These are phyloP conservation scores for Drosophila orena DNA, from an alignment of 1,140 invertebrate genomes.

Conservation along the genomic window DNA sequence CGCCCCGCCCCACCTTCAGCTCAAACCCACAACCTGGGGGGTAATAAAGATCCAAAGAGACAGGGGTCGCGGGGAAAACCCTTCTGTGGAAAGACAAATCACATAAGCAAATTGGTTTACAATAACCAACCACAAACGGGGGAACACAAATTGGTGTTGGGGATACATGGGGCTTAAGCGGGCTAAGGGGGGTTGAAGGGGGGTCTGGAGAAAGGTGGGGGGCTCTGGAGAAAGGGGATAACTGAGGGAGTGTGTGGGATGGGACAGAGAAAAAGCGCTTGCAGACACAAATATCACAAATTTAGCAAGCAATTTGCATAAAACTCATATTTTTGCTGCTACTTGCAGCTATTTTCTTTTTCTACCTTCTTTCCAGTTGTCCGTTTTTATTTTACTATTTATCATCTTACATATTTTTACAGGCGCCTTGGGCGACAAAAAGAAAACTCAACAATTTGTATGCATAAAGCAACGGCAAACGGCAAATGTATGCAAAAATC, in stretches of 20 bases:
- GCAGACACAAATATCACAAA: slow-evolving; percentile 75
- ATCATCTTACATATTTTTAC: slow-evolving; percentile 15
- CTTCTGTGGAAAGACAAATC: slow-evolving; percentile 69
- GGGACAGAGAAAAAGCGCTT: slow-evolving; percentile 54
- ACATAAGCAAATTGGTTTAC: slow-evolving; percentile 79
- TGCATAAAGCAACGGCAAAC: slow-evolving; percentile 51
- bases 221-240: not conserved
- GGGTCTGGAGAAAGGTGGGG: not conserved
- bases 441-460: slow-evolving; percentile 66
- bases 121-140: slow-evolving; percentile 64
- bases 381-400: slow-evolving; percentile 34
- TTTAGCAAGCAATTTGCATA: slow-evolving; percentile 80
- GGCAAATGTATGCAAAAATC: slow-evolving; percentile 32
- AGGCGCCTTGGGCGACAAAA: slow-evolving; percentile 32
- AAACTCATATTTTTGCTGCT: slow-evolving; percentile 74
- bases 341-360: slow-evolving; percentile 52
- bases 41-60: slow-evolving; percentile 46
- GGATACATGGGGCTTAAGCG: slow-evolving; percentile 3
- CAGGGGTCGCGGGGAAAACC: slow-evolving; percentile 19
- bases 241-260: slow-evolving; percentile 24
- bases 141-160: slow-evolving; percentile 11
- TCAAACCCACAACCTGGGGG: slow-evolving; percentile 24
- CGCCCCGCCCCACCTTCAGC: not conserved
- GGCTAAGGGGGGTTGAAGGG: not conserved
- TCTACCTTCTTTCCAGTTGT: slow-evolving; percentile 35